Evolutionary conservation across 1,140 invertebrate genomes (phyloP).

Genomic region (Sitodiplosis mosellana): DNA sequence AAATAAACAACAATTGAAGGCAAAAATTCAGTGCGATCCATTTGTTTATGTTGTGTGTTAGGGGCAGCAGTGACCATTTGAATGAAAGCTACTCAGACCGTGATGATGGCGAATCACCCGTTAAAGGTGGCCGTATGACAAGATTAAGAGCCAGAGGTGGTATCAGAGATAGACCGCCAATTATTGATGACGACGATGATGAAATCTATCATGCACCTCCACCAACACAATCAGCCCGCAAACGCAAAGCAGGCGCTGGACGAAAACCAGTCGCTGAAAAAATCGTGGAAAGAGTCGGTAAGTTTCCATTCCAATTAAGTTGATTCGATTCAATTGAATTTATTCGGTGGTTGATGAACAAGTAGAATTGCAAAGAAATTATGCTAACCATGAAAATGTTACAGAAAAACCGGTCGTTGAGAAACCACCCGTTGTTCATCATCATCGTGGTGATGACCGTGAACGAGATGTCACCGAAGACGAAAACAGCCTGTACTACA

Average conservation of each 20-base stretch:
- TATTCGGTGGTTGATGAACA: too few relatives aligned
- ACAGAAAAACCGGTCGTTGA: constrained; percentile 16
- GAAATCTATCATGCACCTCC: constrained; percentile 18
- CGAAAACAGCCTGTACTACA: constrained; percentile 65
- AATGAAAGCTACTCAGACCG: constrained; percentile 27
- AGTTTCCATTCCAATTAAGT: too few relatives aligned
- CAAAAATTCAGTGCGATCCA: background rate
- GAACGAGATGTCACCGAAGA: constrained; percentile 36
- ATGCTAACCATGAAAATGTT: too few relatives aligned
- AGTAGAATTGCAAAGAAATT: too few relatives aligned
- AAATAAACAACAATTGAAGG: background rate
- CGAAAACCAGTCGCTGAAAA: constrained; percentile 28
- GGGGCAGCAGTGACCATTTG: constrained; percentile 12
- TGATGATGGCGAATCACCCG: constrained; percentile 29
- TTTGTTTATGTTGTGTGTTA: background rate
- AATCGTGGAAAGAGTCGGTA: constrained; percentile 21
- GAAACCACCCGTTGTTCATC: constrained; percentile 3
- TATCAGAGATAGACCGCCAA: constrained; percentile 22
- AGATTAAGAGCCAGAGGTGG: constrained; percentile 28
- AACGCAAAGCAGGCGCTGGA: constrained; percentile 25
- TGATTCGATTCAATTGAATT: too few relatives aligned
- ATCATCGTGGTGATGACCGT: constrained; percentile 18
- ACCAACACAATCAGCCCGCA: constrained; percentile 12
- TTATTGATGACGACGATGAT: constrained; percentile 24
- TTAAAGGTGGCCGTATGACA: constrained; percentile 23